Conservation (phyloP, 1,140 invertebrate genomes). For the Meteorus sp. region DNA sequence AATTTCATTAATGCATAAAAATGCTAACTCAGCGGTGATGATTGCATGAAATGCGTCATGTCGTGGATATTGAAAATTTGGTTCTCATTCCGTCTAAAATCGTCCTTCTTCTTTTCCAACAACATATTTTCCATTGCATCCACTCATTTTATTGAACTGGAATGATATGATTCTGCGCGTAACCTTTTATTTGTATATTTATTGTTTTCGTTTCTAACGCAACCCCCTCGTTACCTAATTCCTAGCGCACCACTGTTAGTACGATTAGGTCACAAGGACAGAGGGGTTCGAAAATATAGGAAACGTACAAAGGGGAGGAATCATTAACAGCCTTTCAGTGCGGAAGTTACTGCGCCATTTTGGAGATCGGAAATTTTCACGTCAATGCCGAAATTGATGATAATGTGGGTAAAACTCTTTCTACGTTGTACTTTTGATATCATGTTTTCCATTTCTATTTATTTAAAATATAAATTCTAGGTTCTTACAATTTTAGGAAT, state of each 20-base stretch:
- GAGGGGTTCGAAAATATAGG: slow-evolving; percentile 1
- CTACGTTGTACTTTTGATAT: neutral
- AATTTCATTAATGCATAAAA: too few relatives aligned
- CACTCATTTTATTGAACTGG: too few relatives aligned
- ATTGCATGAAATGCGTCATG: too few relatives aligned
- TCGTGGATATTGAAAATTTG: too few relatives aligned
- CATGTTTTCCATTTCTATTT: neutral
- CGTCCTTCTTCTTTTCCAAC: too few relatives aligned
- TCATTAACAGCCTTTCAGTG: slow-evolving; percentile 13
- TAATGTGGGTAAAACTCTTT: too few relatives aligned
- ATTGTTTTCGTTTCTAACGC: neutral
- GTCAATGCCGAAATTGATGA: slow-evolving; percentile 9
- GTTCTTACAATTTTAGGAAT: slow-evolving; percentile 43
- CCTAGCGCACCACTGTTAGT: neutral
- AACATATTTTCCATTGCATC: too few relatives aligned
- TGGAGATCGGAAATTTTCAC: slow-evolving; percentile 16
- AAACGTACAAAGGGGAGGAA: slow-evolving; percentile 14
- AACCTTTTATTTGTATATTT: neutral
- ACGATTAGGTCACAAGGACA: slow-evolving; percentile 2
- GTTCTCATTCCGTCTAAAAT: too few relatives aligned
- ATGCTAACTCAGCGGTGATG: too few relatives aligned
- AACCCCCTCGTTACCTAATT: slow-evolving; percentile 24
- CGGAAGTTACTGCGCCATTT: slow-evolving; percentile 26
- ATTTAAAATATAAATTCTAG: slow-evolving; percentile 20
- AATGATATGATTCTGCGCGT: slow-evolving; percentile 3